Evolutionary conservation across 2,797 vertebrate genomes (phyloP).

Genomic region (Philypnodon macrostomus): DNA sequence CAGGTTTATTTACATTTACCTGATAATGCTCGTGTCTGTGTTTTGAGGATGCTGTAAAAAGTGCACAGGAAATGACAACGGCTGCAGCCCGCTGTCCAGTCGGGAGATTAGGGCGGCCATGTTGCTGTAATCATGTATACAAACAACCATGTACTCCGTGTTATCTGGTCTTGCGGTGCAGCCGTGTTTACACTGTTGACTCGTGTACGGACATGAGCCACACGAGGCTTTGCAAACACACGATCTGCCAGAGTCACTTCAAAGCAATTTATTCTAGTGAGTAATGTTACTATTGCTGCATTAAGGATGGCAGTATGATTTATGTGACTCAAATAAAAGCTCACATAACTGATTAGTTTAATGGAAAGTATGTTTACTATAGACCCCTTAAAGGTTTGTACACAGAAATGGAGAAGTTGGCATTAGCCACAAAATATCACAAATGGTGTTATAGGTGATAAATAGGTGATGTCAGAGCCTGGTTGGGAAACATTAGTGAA

Average conservation of each 20-base stretch:
- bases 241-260: constrained; percentile 38
- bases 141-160: constrained; percentile 10
- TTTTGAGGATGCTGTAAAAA: constrained; percentile 4
- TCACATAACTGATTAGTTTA: not conserved
- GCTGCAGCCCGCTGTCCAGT: not conserved
- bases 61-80: constrained; percentile 5
- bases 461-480: no score
- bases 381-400: no score
- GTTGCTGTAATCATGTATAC: constrained; percentile 15
- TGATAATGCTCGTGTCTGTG: constrained; percentile 1
- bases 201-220: constrained; percentile 5
- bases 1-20: not conserved
- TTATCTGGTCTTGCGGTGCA: constrained; percentile 39
- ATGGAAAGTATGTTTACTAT: no score
- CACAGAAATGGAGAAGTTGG: no score
- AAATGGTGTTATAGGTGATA: no score
- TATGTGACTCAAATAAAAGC: constrained; percentile 11
- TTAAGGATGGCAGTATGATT: not conserved
- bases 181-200: constrained; percentile 42
- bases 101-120: not conserved
- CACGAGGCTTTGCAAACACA: constrained; percentile 20
- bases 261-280: constrained; percentile 3
- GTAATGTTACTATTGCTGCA: not conserved
- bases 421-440: no score
- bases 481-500: no score